Percentiles rank a stretch among this genome's conserved stretches.
Evolutionary conservation across 30 jellyfish, hydroid and myxozoan species (phyloP).

Genomic region (Turritopsis dohrnii): DNA sequence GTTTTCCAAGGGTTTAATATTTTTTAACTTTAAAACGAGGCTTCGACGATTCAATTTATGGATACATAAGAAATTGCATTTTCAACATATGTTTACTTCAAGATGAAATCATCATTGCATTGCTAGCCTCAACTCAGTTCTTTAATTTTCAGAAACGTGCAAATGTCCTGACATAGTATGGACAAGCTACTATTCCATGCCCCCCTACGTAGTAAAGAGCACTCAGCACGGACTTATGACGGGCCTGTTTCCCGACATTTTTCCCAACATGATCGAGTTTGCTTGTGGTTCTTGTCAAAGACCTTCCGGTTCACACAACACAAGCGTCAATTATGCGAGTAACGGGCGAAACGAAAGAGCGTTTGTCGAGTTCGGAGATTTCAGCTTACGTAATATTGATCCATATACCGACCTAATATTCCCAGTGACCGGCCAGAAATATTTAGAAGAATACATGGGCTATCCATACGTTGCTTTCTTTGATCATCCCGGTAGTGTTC

Average conservation of each 20-base stretch:
- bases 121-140: too few relatives aligned
- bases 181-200: slow-evolving; percentile 40
- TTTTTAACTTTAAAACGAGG: too few relatives aligned
- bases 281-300: slow-evolving; percentile 27
- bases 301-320: slow-evolving; percentile 14
- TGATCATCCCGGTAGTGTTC: slow-evolving; percentile 26
- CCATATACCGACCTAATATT: slow-evolving; percentile 17
- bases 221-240: background rate
- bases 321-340: background rate
- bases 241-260: slow-evolving; percentile 22
- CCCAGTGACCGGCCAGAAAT: slow-evolving; percentile 8
- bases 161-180: slow-evolving; percentile 62
- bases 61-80: too few relatives aligned
- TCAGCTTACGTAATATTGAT: background rate
- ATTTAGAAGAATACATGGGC: slow-evolving; percentile 17
- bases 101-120: too few relatives aligned
- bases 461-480: slow-evolving; percentile 6
- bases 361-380: background rate
- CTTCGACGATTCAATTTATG: too few relatives aligned
- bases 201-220: too few relatives aligned
- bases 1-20: too few relatives aligned
- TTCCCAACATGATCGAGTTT: background rate
- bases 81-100: too few relatives aligned
- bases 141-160: slow-evolving; percentile 55
- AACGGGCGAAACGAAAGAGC: slow-evolving; percentile 22